These are phyloP conservation scores for Charanyca ferruginea DNA, from an alignment of 2,888 invertebrate genomes.

Conservation along the genomic window DNA sequence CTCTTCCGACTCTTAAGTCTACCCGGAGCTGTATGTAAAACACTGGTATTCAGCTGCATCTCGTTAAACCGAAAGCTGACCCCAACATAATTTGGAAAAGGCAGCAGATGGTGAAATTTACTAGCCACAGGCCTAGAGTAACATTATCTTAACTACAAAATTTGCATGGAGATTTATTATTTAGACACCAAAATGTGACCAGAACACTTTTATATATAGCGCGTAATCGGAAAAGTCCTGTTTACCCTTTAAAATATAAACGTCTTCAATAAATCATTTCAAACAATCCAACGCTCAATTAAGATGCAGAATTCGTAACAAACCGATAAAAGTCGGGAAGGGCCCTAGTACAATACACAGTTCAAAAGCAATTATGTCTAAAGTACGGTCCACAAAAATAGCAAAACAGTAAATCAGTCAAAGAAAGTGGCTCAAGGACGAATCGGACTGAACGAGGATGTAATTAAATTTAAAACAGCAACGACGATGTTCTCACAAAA, in stretches of 20 bases:
- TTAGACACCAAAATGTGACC: too few relatives aligned
- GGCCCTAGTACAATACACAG: neutral
- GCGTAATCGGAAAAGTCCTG: too few relatives aligned
- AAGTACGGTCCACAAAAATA: conserved; percentile 36
- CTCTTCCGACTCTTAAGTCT: too few relatives aligned
- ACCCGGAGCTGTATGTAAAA: too few relatives aligned
- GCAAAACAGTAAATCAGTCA: conserved; percentile 54
- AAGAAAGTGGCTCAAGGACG: conserved; percentile 52
- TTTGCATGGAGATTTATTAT: too few relatives aligned
- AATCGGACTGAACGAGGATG: conserved; percentile 44
- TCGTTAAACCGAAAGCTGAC: too few relatives aligned
- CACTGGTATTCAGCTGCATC: too few relatives aligned
- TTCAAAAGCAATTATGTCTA: conserved; percentile 30
- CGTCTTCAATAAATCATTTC: conserved; percentile 6
- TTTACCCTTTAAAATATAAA: neutral
- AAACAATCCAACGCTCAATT: conserved; percentile 20
- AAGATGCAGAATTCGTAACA: conserved; percentile 11
- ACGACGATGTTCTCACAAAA: conserved; percentile 55
- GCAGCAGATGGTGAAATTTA: too few relatives aligned
- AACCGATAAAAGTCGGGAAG: conserved; percentile 8
- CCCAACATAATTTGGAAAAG: too few relatives aligned
- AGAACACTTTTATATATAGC: too few relatives aligned
- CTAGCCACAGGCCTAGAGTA: too few relatives aligned
- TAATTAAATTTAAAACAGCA: conserved; percentile 68
- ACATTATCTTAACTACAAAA: too few relatives aligned